phyloP scores from a whole-genome alignment of 2,888 invertebrate genomes.

The Eurois occulta region DNA sequence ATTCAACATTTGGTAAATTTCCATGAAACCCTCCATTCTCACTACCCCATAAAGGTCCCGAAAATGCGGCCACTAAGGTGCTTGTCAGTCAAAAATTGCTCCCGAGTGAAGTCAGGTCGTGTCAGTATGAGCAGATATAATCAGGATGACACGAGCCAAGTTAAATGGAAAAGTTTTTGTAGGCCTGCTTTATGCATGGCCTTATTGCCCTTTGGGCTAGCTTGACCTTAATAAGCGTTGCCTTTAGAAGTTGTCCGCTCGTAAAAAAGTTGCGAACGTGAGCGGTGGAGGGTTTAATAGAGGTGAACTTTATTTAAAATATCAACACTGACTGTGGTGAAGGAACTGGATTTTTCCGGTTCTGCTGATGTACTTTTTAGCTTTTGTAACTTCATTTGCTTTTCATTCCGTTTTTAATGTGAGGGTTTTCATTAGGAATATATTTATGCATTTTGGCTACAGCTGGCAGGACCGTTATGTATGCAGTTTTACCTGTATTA shows the following conservation, averaged over 20 bases:
- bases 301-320: conserved; percentile 66
- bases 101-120: conserved; percentile 63
- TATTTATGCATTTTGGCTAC: conserved; percentile 25
- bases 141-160: conserved; percentile 81
- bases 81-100: conserved; percentile 64
- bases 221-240: conserved; percentile 77
- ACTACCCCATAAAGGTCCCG: conserved; percentile 26
- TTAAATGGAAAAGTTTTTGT: conserved; percentile 87
- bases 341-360: conserved; percentile 41
- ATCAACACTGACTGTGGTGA: conserved; percentile 48
- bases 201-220: conserved; percentile 73
- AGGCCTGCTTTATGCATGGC: conserved; percentile 78
- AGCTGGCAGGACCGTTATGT: background rate
- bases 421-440: background rate
- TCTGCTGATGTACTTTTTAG: conserved; percentile 32
- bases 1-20: conserved; percentile 10
- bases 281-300: conserved; percentile 66
- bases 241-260: conserved; percentile 74
- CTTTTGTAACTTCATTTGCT: conserved; percentile 27
- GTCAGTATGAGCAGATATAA: conserved; percentile 77
- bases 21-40: conserved; percentile 29
- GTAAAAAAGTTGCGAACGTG: conserved; percentile 76
- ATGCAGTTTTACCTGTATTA: background rate
- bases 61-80: conserved; percentile 44
- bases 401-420: conserved; percentile 38